Evolutionary conservation across 2,888 invertebrate species (phyloP).

Genomic region (Lissonota sp.): DNA sequence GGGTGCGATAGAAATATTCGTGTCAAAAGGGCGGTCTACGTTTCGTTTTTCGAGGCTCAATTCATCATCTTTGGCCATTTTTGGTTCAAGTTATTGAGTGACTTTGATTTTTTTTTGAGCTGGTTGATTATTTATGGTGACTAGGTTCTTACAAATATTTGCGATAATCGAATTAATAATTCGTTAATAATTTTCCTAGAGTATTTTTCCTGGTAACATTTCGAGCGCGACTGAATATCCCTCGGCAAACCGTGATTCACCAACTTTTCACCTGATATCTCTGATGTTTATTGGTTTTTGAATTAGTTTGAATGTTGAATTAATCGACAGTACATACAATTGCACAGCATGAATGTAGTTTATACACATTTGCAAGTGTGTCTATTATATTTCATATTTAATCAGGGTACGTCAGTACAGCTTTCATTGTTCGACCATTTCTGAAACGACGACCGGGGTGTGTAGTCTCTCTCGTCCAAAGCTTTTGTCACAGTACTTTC

Average conservation of each 20-base stretch:
- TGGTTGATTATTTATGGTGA: too few species aligned
- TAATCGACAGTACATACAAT: conserved; percentile 42
- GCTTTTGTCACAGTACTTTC: conserved; percentile 74
- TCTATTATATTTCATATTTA: conserved; percentile 59
- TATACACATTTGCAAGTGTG: conserved; percentile 36
- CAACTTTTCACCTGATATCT: not conserved
- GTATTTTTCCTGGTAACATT: not conserved
- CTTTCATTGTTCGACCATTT: conserved; percentile 75
- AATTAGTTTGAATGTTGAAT: conserved; percentile 50
- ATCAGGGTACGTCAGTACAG: conserved; percentile 58
- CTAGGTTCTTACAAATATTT: too few species aligned
- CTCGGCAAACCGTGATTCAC: not conserved
- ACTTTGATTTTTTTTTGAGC: too few species aligned
- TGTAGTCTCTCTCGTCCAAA: conserved; percentile 49
- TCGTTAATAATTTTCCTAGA: too few species aligned
- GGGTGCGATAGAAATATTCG: conserved; percentile 25
- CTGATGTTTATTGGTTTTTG: conserved; percentile 7
- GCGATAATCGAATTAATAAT: too few species aligned
- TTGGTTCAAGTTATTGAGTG: not conserved
- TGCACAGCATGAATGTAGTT: conserved; percentile 14
- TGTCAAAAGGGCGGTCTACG: conserved; percentile 1
- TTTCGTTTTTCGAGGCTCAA: conserved; percentile 26
- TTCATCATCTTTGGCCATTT: not conserved
- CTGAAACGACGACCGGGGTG: conserved; percentile 71
- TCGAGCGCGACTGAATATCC: not conserved